Evolutionary conservation across 2,113 vertebrate genomes (phyloP), one percentile per base, ranked within the genome.

Genomic region (Nycticorax nycticorax): DNA sequence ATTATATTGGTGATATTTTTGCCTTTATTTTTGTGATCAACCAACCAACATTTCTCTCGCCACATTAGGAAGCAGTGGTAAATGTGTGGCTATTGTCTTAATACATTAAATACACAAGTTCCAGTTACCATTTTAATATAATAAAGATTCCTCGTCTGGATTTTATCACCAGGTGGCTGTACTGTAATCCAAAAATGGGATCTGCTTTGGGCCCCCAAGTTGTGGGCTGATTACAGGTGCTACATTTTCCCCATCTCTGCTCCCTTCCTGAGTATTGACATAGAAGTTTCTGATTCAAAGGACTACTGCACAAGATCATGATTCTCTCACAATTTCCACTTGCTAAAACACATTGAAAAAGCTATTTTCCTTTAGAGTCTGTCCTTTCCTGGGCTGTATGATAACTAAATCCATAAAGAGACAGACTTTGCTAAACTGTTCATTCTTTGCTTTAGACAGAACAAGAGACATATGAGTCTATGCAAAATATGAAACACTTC

Each of bases 161-260:
- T 28, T 74, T 68, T 33, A 41, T 59, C 19, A 23, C 14, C 6
- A 32, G 16, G 26, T 28, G 69, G 9, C 21, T 69, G 17, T 59
- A 23, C 17, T 1, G 0, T 37, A 63, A 74, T 30, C 23, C 5
- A 69, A 12, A 39, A 69, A 17, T 19, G 1, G 1, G 4, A 28
- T 76, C n/a, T 60, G 5, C 52, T 74, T 56, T 79, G 22, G 27
- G 27, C 10, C 3, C 18, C 6, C 23, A 30, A 8, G 1, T 6
- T 63, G 14, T n/a, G 41, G 41, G 20, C 41, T 57, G 6, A 4
- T 60, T 32, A 14, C 15, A 15, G 37, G 43, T 35, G 50, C 33
- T 41, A 4, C 10, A 1, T 57, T 68, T 66, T 37, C 27, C n/a
- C 27, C 1, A 0, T 64, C 35, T 66, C 28, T 5, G 9, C 26